Percentiles rank a stretch among this genome's conserved stretches.
phyloP scores from a whole-genome alignment of 2,113 vertebrate genomes.

The Rhinichthys klamathensis region DNA sequence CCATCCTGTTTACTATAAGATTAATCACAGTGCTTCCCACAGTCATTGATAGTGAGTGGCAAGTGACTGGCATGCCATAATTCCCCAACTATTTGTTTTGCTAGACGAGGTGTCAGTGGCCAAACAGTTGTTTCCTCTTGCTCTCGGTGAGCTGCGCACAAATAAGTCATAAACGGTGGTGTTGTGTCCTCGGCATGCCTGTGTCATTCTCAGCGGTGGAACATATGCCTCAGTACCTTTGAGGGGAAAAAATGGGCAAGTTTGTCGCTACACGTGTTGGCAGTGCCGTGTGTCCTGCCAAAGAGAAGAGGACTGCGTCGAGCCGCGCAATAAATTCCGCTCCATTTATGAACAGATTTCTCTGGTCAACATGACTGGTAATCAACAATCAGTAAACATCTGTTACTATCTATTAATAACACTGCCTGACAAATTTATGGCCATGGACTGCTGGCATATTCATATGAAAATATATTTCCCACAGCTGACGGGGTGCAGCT shows the following conservation, averaged over 20 bases:
- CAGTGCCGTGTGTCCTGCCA: conserved; percentile 56
- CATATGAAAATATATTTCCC: conserved; percentile 73
- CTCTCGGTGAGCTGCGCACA: conserved; percentile 45
- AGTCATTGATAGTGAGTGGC: conserved; percentile 71
- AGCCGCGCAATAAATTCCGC: conserved; percentile 72
- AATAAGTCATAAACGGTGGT: conserved; percentile 57
- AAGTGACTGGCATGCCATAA: conserved; percentile 70
- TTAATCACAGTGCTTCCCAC: conserved; percentile 68
- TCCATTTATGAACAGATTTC: conserved; percentile 83
- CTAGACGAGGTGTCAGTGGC: conserved; percentile 60
- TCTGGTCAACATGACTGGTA: conserved; percentile 80
- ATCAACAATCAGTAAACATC: conserved; percentile 85
- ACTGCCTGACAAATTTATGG: conserved; percentile 72
- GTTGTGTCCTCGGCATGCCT: conserved; percentile 48
- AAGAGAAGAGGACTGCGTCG: conserved; percentile 59
- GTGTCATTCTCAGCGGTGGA: conserved; percentile 51
- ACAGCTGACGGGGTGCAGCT: conserved; percentile 75
- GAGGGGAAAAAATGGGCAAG: conserved; percentile 46
- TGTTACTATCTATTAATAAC: conserved; percentile 84
- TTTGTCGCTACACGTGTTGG: conserved; percentile 54
- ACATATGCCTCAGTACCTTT: conserved; percentile 60
- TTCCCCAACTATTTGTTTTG: conserved; percentile 68
- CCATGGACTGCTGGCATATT: conserved; percentile 67
- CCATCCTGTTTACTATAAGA: conserved; percentile 69
- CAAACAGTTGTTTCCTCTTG: conserved; percentile 64